Conservation (phyloP, 1,140 invertebrate genomes). For the Cyclina sinensis region DNA sequence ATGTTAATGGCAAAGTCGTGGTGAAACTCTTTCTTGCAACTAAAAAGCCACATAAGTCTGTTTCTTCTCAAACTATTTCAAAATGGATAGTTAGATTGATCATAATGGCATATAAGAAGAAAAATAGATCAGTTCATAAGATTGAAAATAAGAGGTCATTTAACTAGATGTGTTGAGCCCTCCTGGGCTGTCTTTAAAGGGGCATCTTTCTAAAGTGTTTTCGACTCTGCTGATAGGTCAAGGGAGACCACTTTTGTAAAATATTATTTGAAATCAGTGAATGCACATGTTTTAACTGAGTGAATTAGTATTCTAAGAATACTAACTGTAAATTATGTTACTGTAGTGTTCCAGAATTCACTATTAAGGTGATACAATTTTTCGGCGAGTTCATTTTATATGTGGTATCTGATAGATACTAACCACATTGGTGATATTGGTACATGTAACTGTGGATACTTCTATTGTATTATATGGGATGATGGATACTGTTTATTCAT, state of each 20-base stretch:
- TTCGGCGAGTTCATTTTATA: too few species aligned
- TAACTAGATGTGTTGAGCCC: constrained; percentile 30
- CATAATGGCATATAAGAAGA: not conserved
- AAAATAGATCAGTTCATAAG: constrained; percentile 38
- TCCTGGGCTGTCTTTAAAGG: constrained; percentile 56
- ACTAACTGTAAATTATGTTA: too few species aligned
- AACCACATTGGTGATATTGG: too few species aligned
- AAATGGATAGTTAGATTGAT: constrained; percentile 10
- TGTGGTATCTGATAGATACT: too few species aligned
- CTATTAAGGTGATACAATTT: too few species aligned
- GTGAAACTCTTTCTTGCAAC: constrained; percentile 48
- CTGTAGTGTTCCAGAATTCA: too few species aligned
- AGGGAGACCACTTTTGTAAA: constrained; percentile 3
- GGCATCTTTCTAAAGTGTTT: too few species aligned
- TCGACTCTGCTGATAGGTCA: constrained; percentile 47
- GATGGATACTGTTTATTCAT: too few species aligned
- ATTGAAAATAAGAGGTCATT: too few species aligned
- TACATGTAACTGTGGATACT: too few species aligned
- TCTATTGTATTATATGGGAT: too few species aligned
- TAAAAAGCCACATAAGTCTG: constrained; percentile 35
- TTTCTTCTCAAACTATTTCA: constrained; percentile 33
- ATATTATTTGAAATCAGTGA: constrained; percentile 28
- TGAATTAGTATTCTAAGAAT: too few species aligned
- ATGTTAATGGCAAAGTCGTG: not conserved
- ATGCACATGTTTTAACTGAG: not conserved